Evolutionary conservation across 2,797 vertebrate genomes (phyloP).

Genomic region (Periophthalmus magnuspinnatus): DNA sequence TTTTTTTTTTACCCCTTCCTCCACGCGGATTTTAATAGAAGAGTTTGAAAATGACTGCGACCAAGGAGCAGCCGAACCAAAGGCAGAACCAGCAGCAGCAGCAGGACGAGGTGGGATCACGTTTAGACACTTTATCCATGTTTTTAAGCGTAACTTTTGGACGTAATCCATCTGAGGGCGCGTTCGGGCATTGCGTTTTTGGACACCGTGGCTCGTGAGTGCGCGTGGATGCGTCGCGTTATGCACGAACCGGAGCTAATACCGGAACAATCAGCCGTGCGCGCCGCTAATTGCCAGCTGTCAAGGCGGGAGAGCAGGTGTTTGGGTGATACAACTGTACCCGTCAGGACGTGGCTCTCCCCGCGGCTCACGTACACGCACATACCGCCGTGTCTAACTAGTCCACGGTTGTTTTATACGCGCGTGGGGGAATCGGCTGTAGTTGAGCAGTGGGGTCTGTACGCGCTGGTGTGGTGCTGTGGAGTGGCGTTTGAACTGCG

Average conservation of each 20-base stretch:
- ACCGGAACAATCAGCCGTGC: constrained; percentile 3
- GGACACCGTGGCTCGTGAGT: neutral
- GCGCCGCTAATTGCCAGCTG: constrained; percentile 12
- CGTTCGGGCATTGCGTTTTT: neutral
- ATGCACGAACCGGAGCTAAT: neutral
- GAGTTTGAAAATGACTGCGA: constrained; percentile 83
- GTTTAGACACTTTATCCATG: constrained; percentile 4
- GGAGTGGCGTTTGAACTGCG: neutral
- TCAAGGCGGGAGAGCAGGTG: constrained; percentile 7
- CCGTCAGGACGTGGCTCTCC: neutral
- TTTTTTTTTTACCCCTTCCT: no score
- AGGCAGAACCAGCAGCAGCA: constrained; percentile 57
- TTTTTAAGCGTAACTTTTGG: constrained; percentile 5
- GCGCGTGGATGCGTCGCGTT: neutral
- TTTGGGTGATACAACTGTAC: neutral
- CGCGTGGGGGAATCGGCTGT: no score
- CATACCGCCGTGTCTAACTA: neutral
- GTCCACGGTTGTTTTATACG: neutral
- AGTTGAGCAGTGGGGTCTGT: neutral
- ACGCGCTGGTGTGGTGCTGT: neutral
- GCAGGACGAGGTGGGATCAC: constrained; percentile 69
- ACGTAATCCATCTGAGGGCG: neutral
- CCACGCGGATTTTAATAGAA: constrained; percentile 32
- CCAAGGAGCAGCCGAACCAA: constrained; percentile 85
- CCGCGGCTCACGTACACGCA: neutral